These are phyloP conservation scores for Ctena decussata DNA, from an alignment of 2,888 invertebrate genomes.

Conservation along the genomic window DNA sequence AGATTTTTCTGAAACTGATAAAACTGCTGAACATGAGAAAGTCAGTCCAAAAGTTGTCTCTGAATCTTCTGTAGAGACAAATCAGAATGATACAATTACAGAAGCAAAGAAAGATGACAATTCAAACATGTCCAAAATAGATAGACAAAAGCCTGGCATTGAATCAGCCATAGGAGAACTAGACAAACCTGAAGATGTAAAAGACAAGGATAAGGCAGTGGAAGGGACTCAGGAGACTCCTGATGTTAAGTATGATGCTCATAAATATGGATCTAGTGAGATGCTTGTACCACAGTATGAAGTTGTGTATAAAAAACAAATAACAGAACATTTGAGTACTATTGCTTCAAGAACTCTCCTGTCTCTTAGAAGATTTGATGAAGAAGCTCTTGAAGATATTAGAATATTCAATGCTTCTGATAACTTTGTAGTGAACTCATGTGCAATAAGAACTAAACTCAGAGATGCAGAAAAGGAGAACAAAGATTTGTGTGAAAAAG, in stretches of 20 bases:
- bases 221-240: not conserved
- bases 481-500: too few relatives aligned
- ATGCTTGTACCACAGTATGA: not conserved
- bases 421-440: slow-evolving; percentile 75
- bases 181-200: not conserved
- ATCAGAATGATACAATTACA: not conserved
- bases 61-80: not conserved
- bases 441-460: slow-evolving; percentile 54
- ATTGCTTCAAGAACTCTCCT: slow-evolving; percentile 70
- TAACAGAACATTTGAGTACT: slow-evolving; percentile 1
- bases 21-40: not conserved
- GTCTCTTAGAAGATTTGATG: slow-evolving; percentile 63
- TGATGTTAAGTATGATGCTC: not conserved
- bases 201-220: not conserved
- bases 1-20: too few relatives aligned
- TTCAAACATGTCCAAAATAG: too few relatives aligned
- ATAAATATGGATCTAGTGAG: slow-evolving; percentile 15
- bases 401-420: slow-evolving; percentile 74
- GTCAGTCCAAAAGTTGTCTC: not conserved
- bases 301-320: not conserved
- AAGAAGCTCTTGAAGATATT: slow-evolving; percentile 56
- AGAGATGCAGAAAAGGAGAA: not conserved
- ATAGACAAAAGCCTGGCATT: not conserved
- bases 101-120: too few relatives aligned
- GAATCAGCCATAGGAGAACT: not conserved